Evolutionary conservation across 2,888 invertebrate genomes (phyloP).

Genomic region (Cephus pygmeus): DNA sequence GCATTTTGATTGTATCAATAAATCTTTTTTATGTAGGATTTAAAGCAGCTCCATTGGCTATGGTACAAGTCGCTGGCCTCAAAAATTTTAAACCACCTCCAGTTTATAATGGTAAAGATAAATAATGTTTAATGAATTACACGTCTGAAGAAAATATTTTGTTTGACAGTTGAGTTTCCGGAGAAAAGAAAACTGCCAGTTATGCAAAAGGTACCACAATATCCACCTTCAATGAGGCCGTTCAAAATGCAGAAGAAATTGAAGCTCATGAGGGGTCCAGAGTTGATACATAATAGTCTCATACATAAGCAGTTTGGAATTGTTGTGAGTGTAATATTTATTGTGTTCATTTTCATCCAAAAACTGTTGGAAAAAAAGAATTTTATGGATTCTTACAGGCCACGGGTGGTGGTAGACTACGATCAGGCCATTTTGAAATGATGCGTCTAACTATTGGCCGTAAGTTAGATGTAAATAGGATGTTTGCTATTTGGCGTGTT

Average conservation of each 20-base stretch:
- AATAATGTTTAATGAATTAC: conserved; percentile 21
- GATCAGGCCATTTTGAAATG: conserved; percentile 88
- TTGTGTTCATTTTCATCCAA: conserved; percentile 11
- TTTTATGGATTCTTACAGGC: conserved; percentile 71
- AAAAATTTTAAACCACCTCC: conserved; percentile 78
- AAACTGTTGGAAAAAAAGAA: neutral
- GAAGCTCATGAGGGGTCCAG: conserved; percentile 91
- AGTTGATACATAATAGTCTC: conserved; percentile 84
- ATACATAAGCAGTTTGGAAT: conserved; percentile 94
- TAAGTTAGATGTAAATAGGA: conserved; percentile 80
- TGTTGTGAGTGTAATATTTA: conserved; percentile 73
- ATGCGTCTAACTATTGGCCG: conserved; percentile 81
- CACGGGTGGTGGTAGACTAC: conserved; percentile 83
- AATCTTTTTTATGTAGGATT: conserved; percentile 4
- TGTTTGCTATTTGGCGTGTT: conserved; percentile 96
- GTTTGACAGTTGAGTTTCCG: conserved; percentile 69
- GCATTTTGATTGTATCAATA: conserved; percentile 16
- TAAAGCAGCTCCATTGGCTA: conserved; percentile 1
- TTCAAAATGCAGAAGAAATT: conserved; percentile 89
- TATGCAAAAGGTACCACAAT: conserved; percentile 79
- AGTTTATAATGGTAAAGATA: conserved; percentile 74
- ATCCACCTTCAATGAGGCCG: conserved; percentile 74
- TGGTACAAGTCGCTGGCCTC: conserved; percentile 69
- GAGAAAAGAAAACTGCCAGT: conserved; percentile 78
- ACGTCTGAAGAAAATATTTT: conserved; percentile 6